Base-by-base conservation (phyloP, 2,888 invertebrate species). In the Campoplex nolae region DNA sequence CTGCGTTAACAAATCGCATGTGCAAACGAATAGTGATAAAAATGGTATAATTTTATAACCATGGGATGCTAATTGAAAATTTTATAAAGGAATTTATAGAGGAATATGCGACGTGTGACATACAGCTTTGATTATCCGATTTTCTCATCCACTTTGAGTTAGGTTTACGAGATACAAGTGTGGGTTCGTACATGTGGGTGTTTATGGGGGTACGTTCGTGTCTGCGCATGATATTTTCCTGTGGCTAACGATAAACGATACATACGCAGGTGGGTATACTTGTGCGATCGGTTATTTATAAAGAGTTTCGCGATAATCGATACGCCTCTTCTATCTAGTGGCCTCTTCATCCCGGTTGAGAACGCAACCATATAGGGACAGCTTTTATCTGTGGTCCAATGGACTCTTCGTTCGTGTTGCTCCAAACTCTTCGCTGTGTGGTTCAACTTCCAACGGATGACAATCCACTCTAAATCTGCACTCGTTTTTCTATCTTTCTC, bases 241-340 rank as follows among this genome's bases (percentile, higher is more conserved):
- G 58, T 56, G 68, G 76, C 35, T 48, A 68, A n/a, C 65, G 70
- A 73, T 82, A 79, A 88, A 88, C 89, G 90, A 91, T 91, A 90
- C 91, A 90, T 91, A 92, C 91, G 91, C 90, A 88, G 90, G 89
- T 89, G 90, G 89, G 90, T 91, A 91, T 90, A 90, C 90, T 89
- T 91, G 90, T 90, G 89, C 92, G 91, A 93, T 92, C 92, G 90
- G 93, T 93, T 94, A 94, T 94, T 94, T 93, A 93, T 94, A 94
- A 94, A 94, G 92, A 91, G 91, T 93, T 93, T 93, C 89, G 91
- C 93, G 91, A 93, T 93, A 94, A 94, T 94, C 94, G 93, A 94
- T 94, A 94, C 92, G 67, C 81, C 77, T 74, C 85, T 82, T 83
- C 74, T 80, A 78, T 82, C 86, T 67, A 85, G 78, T 87, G 90